Percentiles rank a stretch among this genome's conserved stretches.
These are phyloP conservation scores for Troilus luridus DNA, from an alignment of 2,888 invertebrate genomes.

Conservation along the genomic window DNA sequence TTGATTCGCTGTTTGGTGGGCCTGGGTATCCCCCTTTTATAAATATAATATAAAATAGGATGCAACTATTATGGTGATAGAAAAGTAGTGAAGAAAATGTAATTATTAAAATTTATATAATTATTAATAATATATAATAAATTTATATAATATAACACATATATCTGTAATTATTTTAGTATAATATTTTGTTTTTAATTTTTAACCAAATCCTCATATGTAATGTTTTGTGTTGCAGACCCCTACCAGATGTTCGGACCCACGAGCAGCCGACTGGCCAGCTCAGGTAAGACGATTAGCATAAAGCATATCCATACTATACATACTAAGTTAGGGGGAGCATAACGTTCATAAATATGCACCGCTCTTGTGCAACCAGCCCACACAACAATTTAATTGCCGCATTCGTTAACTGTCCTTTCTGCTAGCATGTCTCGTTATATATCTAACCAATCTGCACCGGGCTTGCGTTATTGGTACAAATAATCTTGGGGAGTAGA, in stretches of 20 bases:
- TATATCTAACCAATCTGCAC: background rate
- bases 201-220: background rate
- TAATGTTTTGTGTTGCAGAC: constrained; percentile 76
- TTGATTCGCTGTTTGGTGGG: too few species aligned
- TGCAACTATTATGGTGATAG: too few species aligned
- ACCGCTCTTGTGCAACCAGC: background rate
- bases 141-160: too few species aligned
- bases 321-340: background rate
- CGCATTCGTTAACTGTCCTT: constrained; percentile 22
- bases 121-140: too few species aligned
- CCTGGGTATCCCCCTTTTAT: too few species aligned
- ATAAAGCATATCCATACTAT: background rate
- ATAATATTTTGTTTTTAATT: background rate
- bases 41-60: too few species aligned
- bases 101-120: too few species aligned
- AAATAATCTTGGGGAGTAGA: background rate
- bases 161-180: too few species aligned
- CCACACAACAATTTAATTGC: background rate
- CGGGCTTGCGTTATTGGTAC: background rate
- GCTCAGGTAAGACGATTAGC: constrained; percentile 81
- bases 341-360: background rate
- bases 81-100: too few species aligned
- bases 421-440: constrained; percentile 16
- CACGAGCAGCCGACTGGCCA: constrained; percentile 95
- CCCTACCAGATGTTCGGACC: constrained; percentile 99